These are phyloP conservation scores for Puntigrus tetrazona DNA, from an alignment of 2,113 vertebrate species.

Conservation along the genomic window DNA sequence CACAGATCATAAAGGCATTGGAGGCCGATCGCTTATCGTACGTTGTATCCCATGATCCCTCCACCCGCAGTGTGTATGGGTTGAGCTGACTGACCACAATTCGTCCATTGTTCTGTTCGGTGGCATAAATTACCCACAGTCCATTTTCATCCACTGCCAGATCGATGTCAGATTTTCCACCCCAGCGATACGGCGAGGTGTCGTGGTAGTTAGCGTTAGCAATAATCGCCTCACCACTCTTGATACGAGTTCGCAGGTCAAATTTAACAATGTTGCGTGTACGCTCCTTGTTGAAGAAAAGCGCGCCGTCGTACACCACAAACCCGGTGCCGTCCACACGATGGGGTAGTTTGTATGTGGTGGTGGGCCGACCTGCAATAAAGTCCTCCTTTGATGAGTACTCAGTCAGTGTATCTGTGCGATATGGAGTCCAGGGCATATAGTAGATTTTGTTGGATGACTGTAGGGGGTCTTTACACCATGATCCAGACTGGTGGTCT, in stretches of 20 bases:
- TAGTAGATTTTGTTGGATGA: conserved; percentile 99
- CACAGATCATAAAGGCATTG: conserved; percentile 92
- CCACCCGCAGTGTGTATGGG: conserved; percentile 86
- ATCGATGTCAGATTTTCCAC: conserved; percentile 87
- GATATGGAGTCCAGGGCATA: conserved; percentile 98
- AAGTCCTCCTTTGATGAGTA: conserved; percentile 99
- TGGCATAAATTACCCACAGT: conserved; percentile 95
- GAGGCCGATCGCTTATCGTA: conserved; percentile 84
- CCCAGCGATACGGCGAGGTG: conserved; percentile 88
- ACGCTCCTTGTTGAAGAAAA: conserved; percentile 99
- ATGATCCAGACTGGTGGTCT: conserved; percentile 96
- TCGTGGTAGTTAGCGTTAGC: conserved; percentile 85
- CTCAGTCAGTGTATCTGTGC: conserved; percentile 94
- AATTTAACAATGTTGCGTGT: conserved; percentile 99
- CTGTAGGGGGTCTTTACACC: conserved; percentile 98
- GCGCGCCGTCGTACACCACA: conserved; percentile 93
- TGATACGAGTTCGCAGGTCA: conserved; percentile 93
- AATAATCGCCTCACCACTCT: conserved; percentile 97
- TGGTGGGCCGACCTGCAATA: conserved; percentile 94
- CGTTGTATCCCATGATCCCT: conserved; percentile 86
- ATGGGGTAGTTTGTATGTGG: conserved; percentile 96
- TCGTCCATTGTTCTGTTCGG: conserved; percentile 87
- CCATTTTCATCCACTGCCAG: conserved; percentile 90
- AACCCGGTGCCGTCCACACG: conserved; percentile 96
- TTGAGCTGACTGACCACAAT: conserved; percentile 93